These are phyloP conservation scores for Archips xylosteana DNA, from an alignment of 2,888 invertebrate species.

Conservation along the genomic window DNA sequence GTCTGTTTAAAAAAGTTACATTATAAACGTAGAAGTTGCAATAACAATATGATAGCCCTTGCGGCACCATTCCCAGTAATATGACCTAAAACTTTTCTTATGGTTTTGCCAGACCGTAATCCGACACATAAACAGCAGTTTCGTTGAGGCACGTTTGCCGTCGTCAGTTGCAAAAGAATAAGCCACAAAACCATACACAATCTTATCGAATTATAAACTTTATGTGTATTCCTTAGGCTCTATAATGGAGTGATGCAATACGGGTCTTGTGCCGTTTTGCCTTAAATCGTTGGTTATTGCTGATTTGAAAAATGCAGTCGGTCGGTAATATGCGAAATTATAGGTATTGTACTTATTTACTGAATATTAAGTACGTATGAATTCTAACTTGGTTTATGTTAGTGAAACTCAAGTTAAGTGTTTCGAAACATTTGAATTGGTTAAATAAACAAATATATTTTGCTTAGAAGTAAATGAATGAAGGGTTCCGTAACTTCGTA, in stretches of 20 bases:
- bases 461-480: too few species aligned
- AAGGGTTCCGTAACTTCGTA: too few species aligned
- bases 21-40: too few species aligned
- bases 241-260: background rate
- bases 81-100: slow-evolving; percentile 21
- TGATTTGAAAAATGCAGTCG: slow-evolving; percentile 12
- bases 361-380: too few species aligned
- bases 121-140: slow-evolving; percentile 11
- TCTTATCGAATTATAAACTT: background rate
- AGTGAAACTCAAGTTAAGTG: too few species aligned
- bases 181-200: background rate
- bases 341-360: background rate
- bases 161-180: slow-evolving; percentile 28
- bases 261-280: background rate
- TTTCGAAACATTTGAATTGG: too few species aligned
- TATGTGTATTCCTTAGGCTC: background rate
- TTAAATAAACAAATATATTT: too few species aligned
- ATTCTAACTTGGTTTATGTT: too few species aligned
- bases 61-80: background rate
- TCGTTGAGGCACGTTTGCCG: slow-evolving; percentile 22
- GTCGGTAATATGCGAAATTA: background rate
- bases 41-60: background rate
- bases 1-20: too few species aligned
- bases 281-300: background rate
- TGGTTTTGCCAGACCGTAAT: slow-evolving; percentile 40